Evolutionary conservation across 2,797 vertebrate species (phyloP), one percentile per base, ranked within the genome.

Genomic region (Poecile montanus): DNA sequence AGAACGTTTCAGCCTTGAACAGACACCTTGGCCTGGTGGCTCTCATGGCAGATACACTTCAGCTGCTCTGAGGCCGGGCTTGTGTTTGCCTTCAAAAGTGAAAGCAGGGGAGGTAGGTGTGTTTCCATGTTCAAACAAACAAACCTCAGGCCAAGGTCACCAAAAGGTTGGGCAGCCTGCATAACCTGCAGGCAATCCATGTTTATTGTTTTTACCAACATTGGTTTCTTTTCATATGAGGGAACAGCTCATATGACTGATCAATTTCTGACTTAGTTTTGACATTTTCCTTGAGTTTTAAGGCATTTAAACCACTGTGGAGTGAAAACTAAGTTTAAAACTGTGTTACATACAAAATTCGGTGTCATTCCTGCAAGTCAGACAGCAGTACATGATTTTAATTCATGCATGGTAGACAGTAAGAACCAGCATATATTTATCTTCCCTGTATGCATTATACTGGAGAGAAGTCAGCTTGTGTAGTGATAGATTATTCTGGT

Each of bases 81-180:
- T 38, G 26, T 17, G 34, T 65, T 92, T 80, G 27, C 36, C 62
- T 63, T 45, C 44, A 68, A 90, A 95, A 90, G 48, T 57, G 71
- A 96, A 95, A 95, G 51, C 34, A 86, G 56, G 10, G 16, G 12
- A 88, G 36, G n/a, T 67, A 85, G 38, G 22, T 38, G 29, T 95
- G 76, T 90, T 96, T 77, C 73, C 21, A 53, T 45, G 78, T 80
- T 91, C 36, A 73, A 70, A 86, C 40, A 86, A 90, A 85, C 65
- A 45, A 76, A 88, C 38, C 63, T 90, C 70, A 68, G 51, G 40
- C 70, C 58, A 81, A 79, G 83, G 93, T 82, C 83, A 78, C 51
- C 1, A 2, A 90, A 84, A 91, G 76, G 60, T 26, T 88, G 80
- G 73, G 76, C 40, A 67, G n/a, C 36, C 36, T 86, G 32, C 5